Percentiles rank a stretch among this genome's conserved stretches.
Evolutionary conservation across 1,140 invertebrate species (phyloP).

Genomic region (Listronotus bonariensis): DNA sequence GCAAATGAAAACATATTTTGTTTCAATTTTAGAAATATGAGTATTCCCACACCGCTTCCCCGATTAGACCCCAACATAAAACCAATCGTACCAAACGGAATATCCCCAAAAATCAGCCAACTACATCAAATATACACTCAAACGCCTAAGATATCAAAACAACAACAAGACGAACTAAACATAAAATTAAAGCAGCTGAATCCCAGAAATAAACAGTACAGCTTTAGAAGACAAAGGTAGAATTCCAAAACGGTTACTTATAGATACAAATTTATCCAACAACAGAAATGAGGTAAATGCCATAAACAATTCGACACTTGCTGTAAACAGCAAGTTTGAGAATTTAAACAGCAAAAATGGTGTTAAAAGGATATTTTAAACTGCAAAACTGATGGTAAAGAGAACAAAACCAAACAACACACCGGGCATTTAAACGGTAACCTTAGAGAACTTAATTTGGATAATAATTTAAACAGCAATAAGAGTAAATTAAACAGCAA

Average conservation of each 20-base stretch:
- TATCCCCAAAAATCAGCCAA: conserved; percentile 32
- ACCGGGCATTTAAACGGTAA: background rate
- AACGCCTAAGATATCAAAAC: conserved; percentile 12
- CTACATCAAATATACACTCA: conserved; percentile 17
- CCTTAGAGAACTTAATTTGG: conserved; percentile 7
- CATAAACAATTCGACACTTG: background rate
- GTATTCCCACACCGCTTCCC: conserved; percentile 13
- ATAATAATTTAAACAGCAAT: background rate
- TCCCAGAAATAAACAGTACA: background rate
- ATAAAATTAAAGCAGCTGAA: conserved; percentile 14
- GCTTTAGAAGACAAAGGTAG: background rate
- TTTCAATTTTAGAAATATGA: conserved; percentile 4
- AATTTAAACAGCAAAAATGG: conserved; percentile 4
- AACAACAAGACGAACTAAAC: conserved; percentile 28
- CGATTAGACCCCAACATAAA: conserved; percentile 16
- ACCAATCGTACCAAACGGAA: background rate
- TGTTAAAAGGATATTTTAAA: background rate
- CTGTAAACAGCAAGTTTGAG: conserved; percentile 16
- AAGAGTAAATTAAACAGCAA: conserved; percentile 3
- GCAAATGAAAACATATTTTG: too few species aligned
- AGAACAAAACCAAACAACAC: background rate
- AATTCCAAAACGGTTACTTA: conserved; percentile 11
- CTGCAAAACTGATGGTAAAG: background rate
- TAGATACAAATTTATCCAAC: conserved; percentile 7
- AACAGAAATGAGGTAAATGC: background rate